Conservation (phyloP, 2,797 vertebrate genomes). For the Sebastes goodei region DNA sequence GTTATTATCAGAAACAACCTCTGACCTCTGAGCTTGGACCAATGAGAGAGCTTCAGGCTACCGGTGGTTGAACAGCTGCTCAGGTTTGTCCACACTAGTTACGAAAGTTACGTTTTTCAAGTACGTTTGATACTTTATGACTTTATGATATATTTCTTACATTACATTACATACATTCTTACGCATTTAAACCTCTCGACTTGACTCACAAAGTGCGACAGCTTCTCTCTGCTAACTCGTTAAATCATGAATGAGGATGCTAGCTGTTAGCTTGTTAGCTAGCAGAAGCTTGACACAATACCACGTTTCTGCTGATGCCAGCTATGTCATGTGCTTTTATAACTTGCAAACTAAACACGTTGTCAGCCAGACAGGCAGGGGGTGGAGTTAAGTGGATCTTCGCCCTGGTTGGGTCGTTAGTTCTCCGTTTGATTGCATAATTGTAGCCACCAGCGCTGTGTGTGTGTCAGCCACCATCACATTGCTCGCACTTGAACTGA, state of each 20-base stretch:
- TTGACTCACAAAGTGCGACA: neutral
- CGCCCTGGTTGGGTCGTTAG: conserved; percentile 8
- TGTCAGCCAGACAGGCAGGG: neutral
- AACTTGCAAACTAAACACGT: neutral
- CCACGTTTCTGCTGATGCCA: neutral
- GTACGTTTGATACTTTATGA: accelerated
- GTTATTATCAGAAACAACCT: conserved; percentile 63
- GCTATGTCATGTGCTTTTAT: neutral
- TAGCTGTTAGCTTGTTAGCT: conserved; percentile 63
- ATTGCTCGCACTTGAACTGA: conserved; percentile 51
- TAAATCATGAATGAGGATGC: conserved; percentile 9
- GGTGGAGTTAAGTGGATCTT: neutral
- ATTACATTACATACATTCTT: too few species aligned
- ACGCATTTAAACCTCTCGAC: neutral
- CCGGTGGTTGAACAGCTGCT: conserved; percentile 28
- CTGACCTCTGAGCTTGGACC: conserved; percentile 62
- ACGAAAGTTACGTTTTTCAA: conserved; percentile 26
- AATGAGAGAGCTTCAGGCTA: conserved; percentile 45
- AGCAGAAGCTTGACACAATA: neutral
- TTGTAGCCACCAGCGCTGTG: conserved; percentile 62
- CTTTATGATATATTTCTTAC: too few species aligned
- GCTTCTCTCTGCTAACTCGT: neutral
- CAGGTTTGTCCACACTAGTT: conserved; percentile 50
- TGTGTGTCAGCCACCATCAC: conserved; percentile 69
- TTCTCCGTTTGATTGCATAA: conserved; percentile 62